A percentile compares a stretch with the other conserved stretches of the same genome.
Conservation (phyloP, 2,888 invertebrate genomes). For the Deroplatys truncata region DNA sequence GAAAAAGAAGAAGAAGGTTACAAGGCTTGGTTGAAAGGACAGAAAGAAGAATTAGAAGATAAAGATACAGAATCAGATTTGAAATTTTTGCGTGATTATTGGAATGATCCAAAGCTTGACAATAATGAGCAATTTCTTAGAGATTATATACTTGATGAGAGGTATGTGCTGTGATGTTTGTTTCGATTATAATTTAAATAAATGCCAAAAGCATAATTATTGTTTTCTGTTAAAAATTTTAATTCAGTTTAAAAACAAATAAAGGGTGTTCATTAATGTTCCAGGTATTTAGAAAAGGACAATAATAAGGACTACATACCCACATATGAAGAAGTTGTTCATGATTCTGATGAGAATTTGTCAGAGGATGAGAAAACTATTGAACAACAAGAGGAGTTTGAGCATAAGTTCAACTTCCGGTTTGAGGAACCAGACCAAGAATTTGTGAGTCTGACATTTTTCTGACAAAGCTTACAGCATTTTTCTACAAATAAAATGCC, state of each 20-base stretch:
- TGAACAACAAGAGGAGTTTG: slow-evolving; percentile 84
- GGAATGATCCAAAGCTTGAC: slow-evolving; percentile 78
- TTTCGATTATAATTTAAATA: not conserved
- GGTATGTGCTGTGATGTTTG: slow-evolving; percentile 45
- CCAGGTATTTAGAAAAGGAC: slow-evolving; percentile 40
- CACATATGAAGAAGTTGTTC: slow-evolving; percentile 63
- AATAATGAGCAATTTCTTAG: slow-evolving; percentile 83
- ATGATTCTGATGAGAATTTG: slow-evolving; percentile 54
- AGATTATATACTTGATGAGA: slow-evolving; percentile 88
- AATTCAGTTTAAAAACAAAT: not conserved
- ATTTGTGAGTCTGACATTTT: slow-evolving; percentile 55
- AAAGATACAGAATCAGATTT: slow-evolving; percentile 58
- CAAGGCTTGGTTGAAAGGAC: slow-evolving; percentile 77
- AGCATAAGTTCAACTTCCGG: slow-evolving; percentile 91
- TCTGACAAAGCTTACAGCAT: too few relatives aligned
- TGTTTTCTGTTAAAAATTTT: not conserved
- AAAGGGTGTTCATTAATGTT: not conserved
- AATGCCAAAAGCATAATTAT: too few relatives aligned
- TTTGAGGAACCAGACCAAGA: slow-evolving; percentile 95
- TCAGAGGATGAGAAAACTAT: slow-evolving; percentile 77
- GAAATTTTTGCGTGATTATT: slow-evolving; percentile 74
- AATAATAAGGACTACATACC: slow-evolving; percentile 52
- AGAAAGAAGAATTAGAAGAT: slow-evolving; percentile 57
- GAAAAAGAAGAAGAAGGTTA: slow-evolving; percentile 55
- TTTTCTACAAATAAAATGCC: not conserved